These are phyloP conservation scores for Linepithema humile DNA, from an alignment of 1,140 invertebrate genomes.

Conservation along the genomic window DNA sequence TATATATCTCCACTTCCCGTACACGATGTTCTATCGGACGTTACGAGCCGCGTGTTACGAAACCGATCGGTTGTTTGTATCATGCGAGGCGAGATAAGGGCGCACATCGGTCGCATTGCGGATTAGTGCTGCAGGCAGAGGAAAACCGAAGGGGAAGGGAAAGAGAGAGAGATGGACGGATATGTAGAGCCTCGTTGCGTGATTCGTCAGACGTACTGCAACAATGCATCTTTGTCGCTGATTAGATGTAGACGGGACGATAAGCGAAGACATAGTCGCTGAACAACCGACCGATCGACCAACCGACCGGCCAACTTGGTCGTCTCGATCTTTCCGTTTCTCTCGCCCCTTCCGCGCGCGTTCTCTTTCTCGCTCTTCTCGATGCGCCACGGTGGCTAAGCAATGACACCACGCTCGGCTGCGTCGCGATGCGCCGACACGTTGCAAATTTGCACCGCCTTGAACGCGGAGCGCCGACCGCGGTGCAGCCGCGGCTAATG, in stretches of 20 bases:
- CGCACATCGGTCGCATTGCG: not conserved
- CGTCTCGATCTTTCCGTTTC: not conserved
- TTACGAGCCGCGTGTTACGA: not conserved
- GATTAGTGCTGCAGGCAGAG: not conserved
- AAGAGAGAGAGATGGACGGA: conserved; percentile 4
- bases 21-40: not conserved
- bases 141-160: not conserved
- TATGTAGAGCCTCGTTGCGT: conserved; percentile 62
- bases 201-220: conserved; percentile 73
- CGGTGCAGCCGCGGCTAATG: conserved; percentile 29
- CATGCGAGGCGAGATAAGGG: conserved; percentile 21
- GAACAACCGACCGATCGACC: conserved; percentile 8
- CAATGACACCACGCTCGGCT: conserved; percentile 42
- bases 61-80: conserved; percentile 38
- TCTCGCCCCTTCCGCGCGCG: not conserved
- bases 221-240: conserved; percentile 79
- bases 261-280: conserved; percentile 64
- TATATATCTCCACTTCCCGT: conserved; percentile 14
- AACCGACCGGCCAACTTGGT: not conserved
- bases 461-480: conserved; percentile 19
- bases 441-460: conserved; percentile 60
- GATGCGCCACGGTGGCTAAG: conserved; percentile 42
- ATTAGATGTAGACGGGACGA: conserved; percentile 78
- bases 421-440: conserved; percentile 51
- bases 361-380: not conserved